Evolutionary conservation across 2,797 vertebrate species (phyloP).

Genomic region (Phoxinus dragarum): DNA sequence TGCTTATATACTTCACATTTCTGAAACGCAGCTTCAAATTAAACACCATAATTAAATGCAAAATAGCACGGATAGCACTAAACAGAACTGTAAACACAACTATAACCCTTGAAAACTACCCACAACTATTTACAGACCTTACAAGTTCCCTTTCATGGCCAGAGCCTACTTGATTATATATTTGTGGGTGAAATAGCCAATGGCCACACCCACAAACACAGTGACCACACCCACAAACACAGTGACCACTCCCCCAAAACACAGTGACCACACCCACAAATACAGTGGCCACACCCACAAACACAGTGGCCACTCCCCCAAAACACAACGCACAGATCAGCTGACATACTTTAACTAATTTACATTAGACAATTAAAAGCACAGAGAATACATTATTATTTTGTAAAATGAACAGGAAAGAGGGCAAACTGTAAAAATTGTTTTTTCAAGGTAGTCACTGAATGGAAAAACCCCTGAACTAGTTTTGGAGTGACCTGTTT

Average conservation of each 20-base stretch:
- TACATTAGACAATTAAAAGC: neutral
- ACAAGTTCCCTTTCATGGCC: neutral
- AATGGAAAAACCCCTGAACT: slow-evolving; percentile 32
- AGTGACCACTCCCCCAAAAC: too few relatives aligned
- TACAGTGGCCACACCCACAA: neutral
- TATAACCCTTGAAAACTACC: neutral
- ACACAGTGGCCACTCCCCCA: neutral
- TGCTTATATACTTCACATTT: neutral
- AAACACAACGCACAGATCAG: neutral
- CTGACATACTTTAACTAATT: neutral
- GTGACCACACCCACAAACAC: too few relatives aligned
- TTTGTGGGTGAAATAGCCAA: neutral
- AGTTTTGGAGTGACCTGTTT: slow-evolving; percentile 43
- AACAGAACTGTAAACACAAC: neutral
- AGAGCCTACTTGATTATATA: neutral
- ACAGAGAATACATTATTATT: neutral
- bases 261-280: neutral
- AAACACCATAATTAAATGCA: neutral
- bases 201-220: neutral
- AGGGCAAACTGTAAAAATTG: neutral
- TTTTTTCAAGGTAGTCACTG: slow-evolving; percentile 2
- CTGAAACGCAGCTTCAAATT: neutral
- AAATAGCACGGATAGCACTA: neutral
- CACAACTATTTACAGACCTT: neutral
- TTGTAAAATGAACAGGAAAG: neutral